Percentiles rank a stretch among this genome's conserved stretches.
These are phyloP conservation scores for Stenodema calcarata DNA, from an alignment of 2,888 invertebrate species.

Conservation along the genomic window DNA sequence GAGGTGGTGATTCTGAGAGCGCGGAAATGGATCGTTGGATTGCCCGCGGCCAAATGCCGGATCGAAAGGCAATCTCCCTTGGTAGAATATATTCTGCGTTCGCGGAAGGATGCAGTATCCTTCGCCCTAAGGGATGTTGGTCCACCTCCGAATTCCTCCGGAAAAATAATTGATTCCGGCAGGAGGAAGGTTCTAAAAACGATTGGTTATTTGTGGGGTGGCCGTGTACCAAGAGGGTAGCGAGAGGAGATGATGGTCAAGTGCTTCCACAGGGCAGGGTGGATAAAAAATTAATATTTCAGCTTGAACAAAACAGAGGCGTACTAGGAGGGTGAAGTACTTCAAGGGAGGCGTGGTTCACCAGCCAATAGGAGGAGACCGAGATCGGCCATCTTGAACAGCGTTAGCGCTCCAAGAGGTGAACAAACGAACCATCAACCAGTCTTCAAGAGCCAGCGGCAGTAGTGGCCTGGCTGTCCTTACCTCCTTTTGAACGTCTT, in stretches of 20 bases:
- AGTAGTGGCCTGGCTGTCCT: slow-evolving; percentile 46
- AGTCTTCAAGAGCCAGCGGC: slow-evolving; percentile 39
- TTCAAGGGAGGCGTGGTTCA: slow-evolving; percentile 3
- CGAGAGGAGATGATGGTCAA: slow-evolving; percentile 18
- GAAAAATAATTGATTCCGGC: slow-evolving; percentile 35
- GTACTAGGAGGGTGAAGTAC: slow-evolving; percentile 8
- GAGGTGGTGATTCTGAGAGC: neutral
- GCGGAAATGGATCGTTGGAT: neutral
- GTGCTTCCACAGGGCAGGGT: slow-evolving; percentile 21
- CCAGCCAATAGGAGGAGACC: slow-evolving; percentile 2
- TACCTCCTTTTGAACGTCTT: neutral
- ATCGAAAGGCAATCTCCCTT: neutral
- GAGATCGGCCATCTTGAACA: slow-evolving; percentile 23
- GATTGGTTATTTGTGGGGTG: slow-evolving; percentile 25
- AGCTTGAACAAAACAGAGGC: slow-evolving; percentile 33
- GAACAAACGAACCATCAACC: slow-evolving; percentile 13
- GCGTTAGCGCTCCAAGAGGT: slow-evolving; percentile 4
- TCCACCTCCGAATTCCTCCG: slow-evolving; percentile 9
- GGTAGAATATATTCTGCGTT: neutral
- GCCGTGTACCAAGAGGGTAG: neutral
- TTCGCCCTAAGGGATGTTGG: slow-evolving; percentile 11
- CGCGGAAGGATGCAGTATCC: slow-evolving; percentile 10
- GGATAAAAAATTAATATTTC: slow-evolving; percentile 43
- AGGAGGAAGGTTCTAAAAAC: slow-evolving; percentile 13
- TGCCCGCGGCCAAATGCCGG: neutral